Conservation (phyloP, 2,888 invertebrate genomes). For the Brenthis ino region DNA sequence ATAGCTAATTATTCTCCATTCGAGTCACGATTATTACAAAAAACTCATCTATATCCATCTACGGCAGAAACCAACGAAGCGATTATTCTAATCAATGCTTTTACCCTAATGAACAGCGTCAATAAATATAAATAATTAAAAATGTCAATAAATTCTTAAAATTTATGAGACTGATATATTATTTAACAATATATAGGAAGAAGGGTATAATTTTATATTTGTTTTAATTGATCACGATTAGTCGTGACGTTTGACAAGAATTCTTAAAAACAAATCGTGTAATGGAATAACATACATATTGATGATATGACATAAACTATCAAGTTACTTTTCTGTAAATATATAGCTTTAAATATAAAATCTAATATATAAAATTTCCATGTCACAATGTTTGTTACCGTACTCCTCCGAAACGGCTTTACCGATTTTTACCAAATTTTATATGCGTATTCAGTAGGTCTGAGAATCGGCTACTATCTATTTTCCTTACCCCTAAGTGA, state of each 20-base stretch:
- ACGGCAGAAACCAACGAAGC: slow-evolving; percentile 43
- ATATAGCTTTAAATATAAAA: too few species aligned
- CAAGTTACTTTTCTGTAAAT: too few species aligned
- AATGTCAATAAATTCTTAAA: slow-evolving; percentile 8
- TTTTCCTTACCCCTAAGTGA: too few species aligned
- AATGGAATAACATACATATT: not conserved
- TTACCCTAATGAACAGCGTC: slow-evolving; percentile 21
- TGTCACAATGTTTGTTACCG: too few species aligned
- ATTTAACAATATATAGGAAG: slow-evolving; percentile 3
- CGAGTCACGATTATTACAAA: slow-evolving; percentile 70
- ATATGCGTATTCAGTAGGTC: too few species aligned
- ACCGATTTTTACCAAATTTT: too few species aligned
- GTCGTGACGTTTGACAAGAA: slow-evolving; percentile 9
- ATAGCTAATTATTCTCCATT: slow-evolving; percentile 72
- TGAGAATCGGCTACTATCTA: too few species aligned
- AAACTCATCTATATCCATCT: slow-evolving; percentile 43
- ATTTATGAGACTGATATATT: slow-evolving; percentile 1
- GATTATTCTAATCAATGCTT: slow-evolving; percentile 44
- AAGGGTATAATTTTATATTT: slow-evolving; percentile 1
- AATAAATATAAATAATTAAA: slow-evolving; percentile 29
- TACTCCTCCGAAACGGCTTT: too few species aligned
- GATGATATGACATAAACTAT: slow-evolving; percentile 2
- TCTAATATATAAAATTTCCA: too few species aligned
- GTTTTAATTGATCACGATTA: slow-evolving; percentile 11
- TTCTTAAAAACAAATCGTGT: not conserved